Percentiles rank a stretch among this genome's conserved stretches.
Evolutionary conservation across 2,113 vertebrate species (phyloP).

Genomic region (Anguilla japonica): DNA sequence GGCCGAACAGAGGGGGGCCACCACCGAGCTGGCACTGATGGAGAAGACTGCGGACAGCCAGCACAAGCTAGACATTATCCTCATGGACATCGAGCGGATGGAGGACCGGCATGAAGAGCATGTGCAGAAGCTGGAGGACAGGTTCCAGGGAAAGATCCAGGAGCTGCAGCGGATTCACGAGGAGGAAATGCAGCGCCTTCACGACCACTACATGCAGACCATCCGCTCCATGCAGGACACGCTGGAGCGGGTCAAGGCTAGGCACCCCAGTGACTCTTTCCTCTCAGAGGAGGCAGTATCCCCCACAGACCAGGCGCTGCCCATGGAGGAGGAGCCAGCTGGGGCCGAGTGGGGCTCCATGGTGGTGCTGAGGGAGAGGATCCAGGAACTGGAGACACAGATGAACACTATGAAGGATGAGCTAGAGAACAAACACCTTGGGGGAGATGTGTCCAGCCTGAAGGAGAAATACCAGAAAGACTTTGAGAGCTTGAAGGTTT

Average conservation of each 20-base stretch:
- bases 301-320: not conserved
- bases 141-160: conserved; percentile 78
- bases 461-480: conserved; percentile 95
- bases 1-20: conserved; percentile 66
- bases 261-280: conserved; percentile 17
- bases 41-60: conserved; percentile 70
- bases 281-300: not conserved
- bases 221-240: conserved; percentile 70
- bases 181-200: conserved; percentile 79
- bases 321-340: conserved; percentile 24
- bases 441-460: conserved; percentile 76
- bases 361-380: conserved; percentile 78
- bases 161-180: conserved; percentile 79
- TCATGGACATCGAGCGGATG: conserved; percentile 75
- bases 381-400: conserved; percentile 89
- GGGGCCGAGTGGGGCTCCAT: conserved; percentile 66
- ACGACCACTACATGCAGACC: conserved; percentile 76
- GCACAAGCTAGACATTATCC: conserved; percentile 70
- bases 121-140: conserved; percentile 78
- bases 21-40: conserved; percentile 73
- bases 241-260: conserved; percentile 57
- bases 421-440: conserved; percentile 84
- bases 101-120: conserved; percentile 76
- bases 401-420: conserved; percentile 89
- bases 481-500: conserved; percentile 97